phyloP scores from a whole-genome alignment of 2,888 invertebrate species.

The Drosophila algonquin region DNA sequence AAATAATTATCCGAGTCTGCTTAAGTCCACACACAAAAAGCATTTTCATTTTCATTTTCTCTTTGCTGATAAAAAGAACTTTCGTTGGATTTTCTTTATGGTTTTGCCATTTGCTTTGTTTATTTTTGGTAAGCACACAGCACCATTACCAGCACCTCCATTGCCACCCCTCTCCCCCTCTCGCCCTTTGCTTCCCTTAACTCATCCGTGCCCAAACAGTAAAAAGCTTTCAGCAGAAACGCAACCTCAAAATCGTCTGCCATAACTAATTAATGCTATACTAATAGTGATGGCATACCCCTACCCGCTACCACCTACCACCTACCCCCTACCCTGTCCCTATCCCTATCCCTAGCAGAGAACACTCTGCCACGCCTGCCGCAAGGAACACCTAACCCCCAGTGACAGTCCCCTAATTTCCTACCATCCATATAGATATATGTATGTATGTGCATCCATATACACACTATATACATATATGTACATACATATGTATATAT shows the following conservation, averaged over 20 bases:
- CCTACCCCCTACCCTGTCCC: too few species aligned
- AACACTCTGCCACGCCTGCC: slow-evolving; percentile 41
- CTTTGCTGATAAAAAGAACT: slow-evolving; percentile 21
- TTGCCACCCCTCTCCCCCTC: background rate
- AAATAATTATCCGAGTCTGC: background rate
- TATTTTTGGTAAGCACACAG: slow-evolving; percentile 13
- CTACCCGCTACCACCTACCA: slow-evolving; percentile 1
- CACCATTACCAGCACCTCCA: background rate
- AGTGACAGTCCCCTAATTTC: background rate
- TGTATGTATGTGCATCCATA: slow-evolving; percentile 18
- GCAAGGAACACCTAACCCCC: background rate
- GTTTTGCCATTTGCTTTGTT: slow-evolving; percentile 42
- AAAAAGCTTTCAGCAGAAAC: slow-evolving; percentile 82
- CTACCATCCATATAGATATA: slow-evolving; percentile 11
- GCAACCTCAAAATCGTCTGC: slow-evolving; percentile 83
- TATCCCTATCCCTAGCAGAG: slow-evolving; percentile 4
- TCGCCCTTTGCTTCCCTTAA: background rate
- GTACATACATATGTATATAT: background rate
- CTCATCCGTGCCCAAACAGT: slow-evolving; percentile 54
- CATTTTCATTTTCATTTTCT: slow-evolving; percentile 11
- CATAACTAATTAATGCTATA: slow-evolving; percentile 83
- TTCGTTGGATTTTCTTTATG: slow-evolving; percentile 37
- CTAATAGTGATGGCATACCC: slow-evolving; percentile 70
- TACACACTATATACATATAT: background rate
- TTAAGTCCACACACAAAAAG: background rate